Evolutionary conservation across 2,888 invertebrate species (phyloP).

Genomic region (Bimastos eiseni): DNA sequence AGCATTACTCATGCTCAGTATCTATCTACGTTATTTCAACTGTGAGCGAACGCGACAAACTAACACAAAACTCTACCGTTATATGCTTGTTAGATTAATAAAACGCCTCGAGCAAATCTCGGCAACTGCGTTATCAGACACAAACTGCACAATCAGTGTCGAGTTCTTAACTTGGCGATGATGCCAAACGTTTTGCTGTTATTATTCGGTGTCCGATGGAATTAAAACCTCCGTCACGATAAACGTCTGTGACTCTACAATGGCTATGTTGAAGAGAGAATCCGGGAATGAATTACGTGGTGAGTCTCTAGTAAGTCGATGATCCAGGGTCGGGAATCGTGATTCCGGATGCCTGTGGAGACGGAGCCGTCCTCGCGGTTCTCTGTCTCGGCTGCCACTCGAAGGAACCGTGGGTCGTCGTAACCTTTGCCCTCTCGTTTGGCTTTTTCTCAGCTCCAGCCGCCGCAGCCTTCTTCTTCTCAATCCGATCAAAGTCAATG

Average conservation of each 20-base stretch:
- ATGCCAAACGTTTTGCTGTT: not conserved
- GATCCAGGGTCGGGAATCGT: slow-evolving; percentile 7
- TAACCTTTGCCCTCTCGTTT: not conserved
- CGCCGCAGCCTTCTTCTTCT: slow-evolving; percentile 14
- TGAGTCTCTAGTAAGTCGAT: slow-evolving; percentile 1
- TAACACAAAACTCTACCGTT: not conserved
- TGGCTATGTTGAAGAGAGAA: not conserved
- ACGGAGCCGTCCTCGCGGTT: not conserved
- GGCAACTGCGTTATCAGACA: not conserved
- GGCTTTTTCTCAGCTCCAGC: not conserved
- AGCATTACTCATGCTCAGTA: not conserved
- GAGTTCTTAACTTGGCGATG: not conserved
- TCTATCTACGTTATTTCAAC: slow-evolving; percentile 16
- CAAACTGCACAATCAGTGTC: not conserved
- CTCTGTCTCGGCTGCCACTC: slow-evolving; percentile 17
- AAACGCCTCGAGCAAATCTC: slow-evolving; percentile 5
- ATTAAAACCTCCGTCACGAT: not conserved
- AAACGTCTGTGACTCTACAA: not conserved
- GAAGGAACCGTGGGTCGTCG: not conserved
- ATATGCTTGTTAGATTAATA: not conserved
- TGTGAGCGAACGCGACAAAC: not conserved
- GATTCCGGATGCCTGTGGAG: not conserved
- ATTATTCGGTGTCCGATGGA: not conserved
- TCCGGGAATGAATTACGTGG: not conserved
- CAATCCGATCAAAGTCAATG: slow-evolving; percentile 19